phyloP scores from a whole-genome alignment of 2,113 vertebrate species.

The Archocentrus centrarchus region DNA sequence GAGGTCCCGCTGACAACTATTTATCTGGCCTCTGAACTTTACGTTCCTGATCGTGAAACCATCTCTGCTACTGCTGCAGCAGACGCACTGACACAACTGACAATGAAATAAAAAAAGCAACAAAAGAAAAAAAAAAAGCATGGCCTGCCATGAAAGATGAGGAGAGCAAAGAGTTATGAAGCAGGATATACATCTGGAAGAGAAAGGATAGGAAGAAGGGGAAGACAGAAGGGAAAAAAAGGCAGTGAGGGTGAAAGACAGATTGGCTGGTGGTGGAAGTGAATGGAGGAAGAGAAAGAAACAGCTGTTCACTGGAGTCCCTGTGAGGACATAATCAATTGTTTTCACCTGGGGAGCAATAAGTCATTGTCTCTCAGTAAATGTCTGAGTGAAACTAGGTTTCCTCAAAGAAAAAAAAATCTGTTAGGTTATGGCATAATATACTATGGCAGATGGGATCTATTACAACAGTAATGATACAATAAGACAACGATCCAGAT shows the following conservation, averaged over 20 bases:
- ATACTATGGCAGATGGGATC: not conserved
- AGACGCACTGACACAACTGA: not conserved
- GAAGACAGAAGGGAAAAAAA: not conserved
- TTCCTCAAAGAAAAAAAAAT: not conserved
- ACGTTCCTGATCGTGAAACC: slow-evolving; percentile 44
- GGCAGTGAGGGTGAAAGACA: not conserved
- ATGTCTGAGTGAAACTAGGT: slow-evolving; percentile 19
- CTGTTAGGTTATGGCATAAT: not conserved
- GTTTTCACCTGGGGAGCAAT: slow-evolving; percentile 61
- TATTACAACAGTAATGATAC: not conserved
- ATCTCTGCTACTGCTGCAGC: slow-evolving; percentile 1
- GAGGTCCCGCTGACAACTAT: slow-evolving; percentile 64
- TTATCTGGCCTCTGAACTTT: slow-evolving; percentile 71
- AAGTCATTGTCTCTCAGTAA: slow-evolving; percentile 32
- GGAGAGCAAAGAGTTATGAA: not conserved
- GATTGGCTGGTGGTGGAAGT: slow-evolving; percentile 22
- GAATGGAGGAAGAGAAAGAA: slow-evolving; percentile 50
- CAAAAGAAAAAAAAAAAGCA: not conserved
- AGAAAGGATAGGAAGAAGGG: not conserved
- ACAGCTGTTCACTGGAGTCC: slow-evolving; percentile 60
- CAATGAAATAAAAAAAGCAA: not conserved
- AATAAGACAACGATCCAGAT: not conserved
- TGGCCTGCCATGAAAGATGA: not conserved
- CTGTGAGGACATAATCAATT: slow-evolving; percentile 61
- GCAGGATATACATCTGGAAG: not conserved